phyloP scores from a whole-genome alignment of 2,888 invertebrate species.

The Platerodrilus igneus region DNA sequence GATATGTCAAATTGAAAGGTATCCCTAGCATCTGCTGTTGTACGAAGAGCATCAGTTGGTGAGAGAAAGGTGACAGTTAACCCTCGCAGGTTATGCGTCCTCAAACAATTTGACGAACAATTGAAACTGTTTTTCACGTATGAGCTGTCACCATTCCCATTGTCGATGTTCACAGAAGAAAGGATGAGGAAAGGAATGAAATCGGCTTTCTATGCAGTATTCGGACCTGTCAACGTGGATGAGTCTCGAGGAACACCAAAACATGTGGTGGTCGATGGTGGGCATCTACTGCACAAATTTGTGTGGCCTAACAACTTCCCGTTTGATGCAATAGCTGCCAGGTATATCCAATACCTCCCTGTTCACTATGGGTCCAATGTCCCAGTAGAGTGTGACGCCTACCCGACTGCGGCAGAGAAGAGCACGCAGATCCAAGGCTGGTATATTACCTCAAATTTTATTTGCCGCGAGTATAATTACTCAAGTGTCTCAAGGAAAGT shows the following conservation, averaged over 20 bases:
- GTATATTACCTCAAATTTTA: no score
- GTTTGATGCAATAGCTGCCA: constrained; percentile 2
- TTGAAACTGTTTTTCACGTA: constrained; percentile 1
- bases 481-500: no score
- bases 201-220: not conserved
- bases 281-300: not conserved
- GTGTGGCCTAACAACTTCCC: constrained; percentile 2
- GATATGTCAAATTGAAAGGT: constrained; percentile 1
- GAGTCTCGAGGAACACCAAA: not conserved
- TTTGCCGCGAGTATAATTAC: no score
- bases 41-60: no score
- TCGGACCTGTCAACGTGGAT: not conserved
- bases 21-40: constrained; percentile 3
- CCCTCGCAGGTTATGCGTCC: constrained; percentile 1
- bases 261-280: constrained; percentile 3
- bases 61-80: not conserved
- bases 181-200: constrained; percentile 1
- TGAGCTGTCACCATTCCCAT: constrained; percentile 2
- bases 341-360: constrained; percentile 3
- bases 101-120: constrained; percentile 1
- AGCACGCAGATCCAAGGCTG: no score
- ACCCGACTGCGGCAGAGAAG: no score
- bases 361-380: no score
- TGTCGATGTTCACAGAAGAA: constrained; percentile 2
- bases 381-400: no score